These are phyloP conservation scores for Athene noctua DNA, from an alignment of 2,113 vertebrate genomes.

Conservation along the genomic window DNA sequence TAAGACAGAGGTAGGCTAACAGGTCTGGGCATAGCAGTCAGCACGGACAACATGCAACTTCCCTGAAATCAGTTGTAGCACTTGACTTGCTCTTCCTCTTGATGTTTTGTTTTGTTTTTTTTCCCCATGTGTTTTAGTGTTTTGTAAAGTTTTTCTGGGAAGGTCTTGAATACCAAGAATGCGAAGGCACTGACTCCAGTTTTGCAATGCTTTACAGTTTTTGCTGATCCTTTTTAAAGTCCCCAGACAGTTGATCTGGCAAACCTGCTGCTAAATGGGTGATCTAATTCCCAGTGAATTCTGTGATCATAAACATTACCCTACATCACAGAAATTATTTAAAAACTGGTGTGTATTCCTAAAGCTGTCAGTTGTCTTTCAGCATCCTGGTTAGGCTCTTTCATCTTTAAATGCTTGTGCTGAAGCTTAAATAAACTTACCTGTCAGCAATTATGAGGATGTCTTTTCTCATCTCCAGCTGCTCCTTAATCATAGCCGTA, in stretches of 20 bases:
- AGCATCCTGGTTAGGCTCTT: neutral
- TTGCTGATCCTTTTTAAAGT: conserved; percentile 3
- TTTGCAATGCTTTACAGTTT: neutral
- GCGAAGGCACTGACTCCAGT: neutral
- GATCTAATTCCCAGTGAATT: neutral
- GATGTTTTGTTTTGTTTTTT: neutral
- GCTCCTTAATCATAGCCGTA: neutral
- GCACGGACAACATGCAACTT: accelerated
- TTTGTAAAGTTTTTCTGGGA: neutral
- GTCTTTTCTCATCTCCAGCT: neutral
- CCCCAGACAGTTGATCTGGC: neutral
- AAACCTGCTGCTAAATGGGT: conserved; percentile 6
- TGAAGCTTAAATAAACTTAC: neutral
- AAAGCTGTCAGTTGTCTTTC: conserved; percentile 11
- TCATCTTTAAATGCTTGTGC: neutral
- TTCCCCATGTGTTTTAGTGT: neutral
- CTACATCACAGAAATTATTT: neutral
- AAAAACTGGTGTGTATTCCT: neutral
- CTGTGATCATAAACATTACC: neutral
- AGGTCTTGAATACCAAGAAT: neutral
- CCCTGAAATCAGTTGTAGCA: neutral
- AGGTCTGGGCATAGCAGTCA: neutral
- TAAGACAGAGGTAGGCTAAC: neutral
- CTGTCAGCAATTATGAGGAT: neutral
- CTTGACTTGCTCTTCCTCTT: neutral